Conservation (phyloP, 2,888 invertebrate genomes). For the Hydraecia micacea region DNA sequence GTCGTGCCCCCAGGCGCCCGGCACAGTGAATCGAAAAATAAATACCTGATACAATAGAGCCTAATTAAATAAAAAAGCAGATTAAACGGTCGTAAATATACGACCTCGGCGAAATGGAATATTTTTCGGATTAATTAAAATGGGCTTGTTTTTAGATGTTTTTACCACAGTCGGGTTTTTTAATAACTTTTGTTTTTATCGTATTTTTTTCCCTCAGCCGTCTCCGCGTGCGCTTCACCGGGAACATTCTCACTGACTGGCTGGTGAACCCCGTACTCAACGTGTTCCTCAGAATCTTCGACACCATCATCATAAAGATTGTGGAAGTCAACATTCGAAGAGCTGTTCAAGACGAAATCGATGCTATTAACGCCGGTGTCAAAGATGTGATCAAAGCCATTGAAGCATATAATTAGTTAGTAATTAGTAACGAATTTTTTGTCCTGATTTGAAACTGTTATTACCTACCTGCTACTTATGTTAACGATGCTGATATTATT, state of each 20-base stretch:
- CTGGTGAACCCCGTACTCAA: conserved; percentile 85
- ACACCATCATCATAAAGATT: conserved; percentile 84
- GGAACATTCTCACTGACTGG: conserved; percentile 88
- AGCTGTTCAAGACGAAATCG: conserved; percentile 77
- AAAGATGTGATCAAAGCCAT: conserved; percentile 73
- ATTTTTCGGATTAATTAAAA: too few species aligned
- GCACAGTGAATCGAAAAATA: too few species aligned
- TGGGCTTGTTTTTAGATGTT: too few species aligned
- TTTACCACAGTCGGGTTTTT: too few species aligned
- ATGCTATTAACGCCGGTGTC: conserved; percentile 80
- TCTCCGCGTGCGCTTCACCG: conserved; percentile 85
- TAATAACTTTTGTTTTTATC: too few species aligned
- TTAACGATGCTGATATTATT: conserved; percentile 25
- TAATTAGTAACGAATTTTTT: neutral
- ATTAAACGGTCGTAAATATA: too few species aligned
- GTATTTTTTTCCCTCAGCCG: conserved; percentile 78
- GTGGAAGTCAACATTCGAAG: conserved; percentile 81
- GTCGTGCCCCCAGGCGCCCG: too few species aligned
- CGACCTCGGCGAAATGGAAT: too few species aligned
- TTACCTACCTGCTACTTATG: neutral
- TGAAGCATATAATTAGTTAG: conserved; percentile 69
- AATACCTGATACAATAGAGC: too few species aligned
- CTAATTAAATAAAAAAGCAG: too few species aligned
- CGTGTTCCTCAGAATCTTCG: conserved; percentile 85
- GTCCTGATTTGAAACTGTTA: conserved; percentile 20